phyloP scores from a whole-genome alignment of 2,113 vertebrate species.

The Lampris megalopsis region DNA sequence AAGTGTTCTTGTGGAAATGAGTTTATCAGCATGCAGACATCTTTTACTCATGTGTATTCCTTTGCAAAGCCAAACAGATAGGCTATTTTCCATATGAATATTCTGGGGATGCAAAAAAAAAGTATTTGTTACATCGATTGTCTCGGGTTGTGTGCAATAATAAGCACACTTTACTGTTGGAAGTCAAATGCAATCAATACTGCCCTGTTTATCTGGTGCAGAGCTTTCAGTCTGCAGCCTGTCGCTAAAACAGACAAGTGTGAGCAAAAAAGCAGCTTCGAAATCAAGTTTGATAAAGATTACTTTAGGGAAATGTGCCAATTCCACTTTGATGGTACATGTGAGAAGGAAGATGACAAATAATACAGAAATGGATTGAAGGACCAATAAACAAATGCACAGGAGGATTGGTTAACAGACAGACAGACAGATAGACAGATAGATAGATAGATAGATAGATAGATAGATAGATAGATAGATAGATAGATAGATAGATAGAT shows the following conservation, averaged over 20 bases:
- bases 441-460: slow-evolving; percentile 1
- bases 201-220: slow-evolving; percentile 5
- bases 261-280: too few relatives aligned
- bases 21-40: slow-evolving; percentile 63
- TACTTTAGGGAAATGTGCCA: too few relatives aligned
- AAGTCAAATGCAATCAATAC: slow-evolving; percentile 29
- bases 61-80: slow-evolving; percentile 36
- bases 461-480: slow-evolving; percentile 1
- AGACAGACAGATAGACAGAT: neutral
- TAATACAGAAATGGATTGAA: too few relatives aligned
- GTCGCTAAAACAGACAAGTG: too few relatives aligned
- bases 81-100: neutral
- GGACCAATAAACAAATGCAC: too few relatives aligned
- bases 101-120: neutral
- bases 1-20: slow-evolving; percentile 71
- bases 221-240: neutral
- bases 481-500: slow-evolving; percentile 17
- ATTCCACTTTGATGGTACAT: too few relatives aligned
- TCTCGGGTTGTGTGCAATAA: slow-evolving; percentile 41
- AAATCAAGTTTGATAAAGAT: too few relatives aligned
- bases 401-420: too few relatives aligned
- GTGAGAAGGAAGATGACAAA: too few relatives aligned
- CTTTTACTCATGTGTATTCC: slow-evolving; percentile 59
- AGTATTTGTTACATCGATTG: slow-evolving; percentile 66
- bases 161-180: slow-evolving; percentile 35